These are phyloP conservation scores for Aplocera efformata DNA, from an alignment of 2,888 invertebrate genomes.

Conservation along the genomic window DNA sequence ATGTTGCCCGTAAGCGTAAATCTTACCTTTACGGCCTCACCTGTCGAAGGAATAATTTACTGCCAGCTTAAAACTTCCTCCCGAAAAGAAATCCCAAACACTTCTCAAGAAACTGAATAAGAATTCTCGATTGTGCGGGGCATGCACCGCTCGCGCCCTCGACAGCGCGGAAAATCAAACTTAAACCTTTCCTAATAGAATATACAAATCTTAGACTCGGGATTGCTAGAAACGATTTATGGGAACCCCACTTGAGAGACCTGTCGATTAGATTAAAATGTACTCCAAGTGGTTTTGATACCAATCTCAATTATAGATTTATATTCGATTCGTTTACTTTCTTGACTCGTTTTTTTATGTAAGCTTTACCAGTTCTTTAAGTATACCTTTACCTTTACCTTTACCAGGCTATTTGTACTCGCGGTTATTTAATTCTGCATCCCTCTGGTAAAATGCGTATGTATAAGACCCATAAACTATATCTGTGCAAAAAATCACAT, in stretches of 20 bases:
- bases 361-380: neutral
- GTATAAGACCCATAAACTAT: no score
- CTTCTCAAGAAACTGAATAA: slow-evolving; percentile 77
- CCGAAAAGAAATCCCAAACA: slow-evolving; percentile 75
- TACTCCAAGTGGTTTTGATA: slow-evolving; percentile 17
- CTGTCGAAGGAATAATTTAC: slow-evolving; percentile 80
- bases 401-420: no score
- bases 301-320: slow-evolving; percentile 17
- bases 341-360: no score
- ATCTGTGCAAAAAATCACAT: no score
- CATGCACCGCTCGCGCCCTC: slow-evolving; percentile 38
- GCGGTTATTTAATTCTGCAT: no score
- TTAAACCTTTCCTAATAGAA: slow-evolving; percentile 59
- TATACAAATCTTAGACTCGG: slow-evolving; percentile 49
- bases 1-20: slow-evolving; percentile 70
- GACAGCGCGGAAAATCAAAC: slow-evolving; percentile 57
- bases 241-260: slow-evolving; percentile 23
- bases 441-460: no score
- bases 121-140: slow-evolving; percentile 64
- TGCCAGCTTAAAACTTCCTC: slow-evolving; percentile 75
- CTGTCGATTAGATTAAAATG: slow-evolving; percentile 26
- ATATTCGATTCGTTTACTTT: no score
- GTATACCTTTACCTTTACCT: no score
- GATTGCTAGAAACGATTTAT: slow-evolving; percentile 28
- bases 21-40: slow-evolving; percentile 79